Evolutionary conservation across 1,140 invertebrate species (phyloP).

Genomic region (Tetragnatha versicolor): DNA sequence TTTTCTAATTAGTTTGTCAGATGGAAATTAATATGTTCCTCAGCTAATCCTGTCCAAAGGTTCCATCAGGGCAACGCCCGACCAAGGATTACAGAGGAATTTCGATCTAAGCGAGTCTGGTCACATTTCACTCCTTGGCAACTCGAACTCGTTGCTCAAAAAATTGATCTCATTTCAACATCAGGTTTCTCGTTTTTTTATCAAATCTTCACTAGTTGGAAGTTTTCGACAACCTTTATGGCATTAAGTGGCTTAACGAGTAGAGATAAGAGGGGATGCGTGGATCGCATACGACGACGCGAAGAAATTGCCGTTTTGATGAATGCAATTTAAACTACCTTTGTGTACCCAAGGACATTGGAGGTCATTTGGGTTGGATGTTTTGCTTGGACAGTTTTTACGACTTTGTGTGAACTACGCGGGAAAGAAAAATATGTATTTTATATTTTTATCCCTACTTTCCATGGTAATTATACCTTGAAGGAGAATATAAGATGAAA

Average conservation of each 20-base stretch:
- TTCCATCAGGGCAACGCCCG: conserved; percentile 24
- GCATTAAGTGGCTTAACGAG: conserved; percentile 21
- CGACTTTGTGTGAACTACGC: too few relatives aligned
- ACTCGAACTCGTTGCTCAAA: conserved; percentile 15
- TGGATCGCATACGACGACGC: conserved; percentile 26
- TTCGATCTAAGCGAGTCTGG: conserved; percentile 11
- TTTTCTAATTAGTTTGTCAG: conserved; percentile 38
- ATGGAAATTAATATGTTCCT: conserved; percentile 30
- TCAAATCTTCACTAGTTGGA: conserved; percentile 20
- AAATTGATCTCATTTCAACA: conserved; percentile 31
- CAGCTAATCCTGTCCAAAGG: conserved; percentile 16
- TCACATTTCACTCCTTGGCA: conserved; percentile 28
- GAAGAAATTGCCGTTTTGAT: conserved; percentile 16
- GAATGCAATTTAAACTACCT: not conserved
- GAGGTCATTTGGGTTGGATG: too few relatives aligned
- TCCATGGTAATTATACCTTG: too few relatives aligned
- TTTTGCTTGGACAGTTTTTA: too few relatives aligned
- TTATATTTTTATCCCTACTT: too few relatives aligned
- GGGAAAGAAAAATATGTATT: too few relatives aligned
- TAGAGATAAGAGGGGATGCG: conserved; percentile 10
- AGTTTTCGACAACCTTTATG: not conserved
- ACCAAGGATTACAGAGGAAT: conserved; percentile 22
- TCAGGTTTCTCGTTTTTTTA: conserved; percentile 2
- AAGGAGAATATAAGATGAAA: too few relatives aligned
- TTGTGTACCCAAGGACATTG: not conserved